phyloP scores from a whole-genome alignment of 1,140 invertebrate species.

The Meloidogyne chitwoodi region DNA sequence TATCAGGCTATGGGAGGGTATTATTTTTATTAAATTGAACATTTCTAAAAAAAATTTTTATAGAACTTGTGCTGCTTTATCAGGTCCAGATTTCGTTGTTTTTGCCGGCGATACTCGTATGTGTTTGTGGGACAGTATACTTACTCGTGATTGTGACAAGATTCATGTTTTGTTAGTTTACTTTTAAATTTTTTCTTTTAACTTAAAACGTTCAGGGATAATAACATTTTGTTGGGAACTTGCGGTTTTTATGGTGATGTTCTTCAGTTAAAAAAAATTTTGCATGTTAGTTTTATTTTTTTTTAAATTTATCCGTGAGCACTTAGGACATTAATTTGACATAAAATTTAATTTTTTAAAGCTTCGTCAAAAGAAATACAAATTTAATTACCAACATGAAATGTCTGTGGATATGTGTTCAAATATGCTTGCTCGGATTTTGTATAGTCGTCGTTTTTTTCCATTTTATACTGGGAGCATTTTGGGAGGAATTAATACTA shows the following conservation, averaged over 20 bases:
- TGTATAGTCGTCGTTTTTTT: slow-evolving; percentile 95
- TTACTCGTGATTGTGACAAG: slow-evolving; percentile 76
- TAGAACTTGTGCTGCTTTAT: slow-evolving; percentile 71
- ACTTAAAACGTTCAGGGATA: slow-evolving; percentile 15
- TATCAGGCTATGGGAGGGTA: slow-evolving; percentile 53
- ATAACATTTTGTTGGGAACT: slow-evolving; percentile 78
- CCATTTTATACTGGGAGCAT: slow-evolving; percentile 96
- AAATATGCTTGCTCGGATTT: slow-evolving; percentile 87
- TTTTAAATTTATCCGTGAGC: slow-evolving; percentile 19
- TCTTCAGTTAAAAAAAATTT: slow-evolving; percentile 79
- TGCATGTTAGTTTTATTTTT: slow-evolving; percentile 64
- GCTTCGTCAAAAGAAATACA: slow-evolving; percentile 66
- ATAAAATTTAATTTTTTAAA: slow-evolving; percentile 5
- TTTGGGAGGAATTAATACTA: slow-evolving; percentile 74
- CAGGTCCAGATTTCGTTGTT: slow-evolving; percentile 81
- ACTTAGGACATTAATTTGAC: too few species aligned
- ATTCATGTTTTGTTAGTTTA: slow-evolving; percentile 61
- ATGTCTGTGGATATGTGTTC: slow-evolving; percentile 87
- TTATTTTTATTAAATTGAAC: neutral
- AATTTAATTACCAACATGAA: slow-evolving; percentile 85
- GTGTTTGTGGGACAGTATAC: slow-evolving; percentile 77
- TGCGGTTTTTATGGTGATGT: slow-evolving; percentile 96
- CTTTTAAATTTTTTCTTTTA: neutral
- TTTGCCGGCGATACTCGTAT: slow-evolving; percentile 87
- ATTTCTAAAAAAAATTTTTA: slow-evolving; percentile 1